phyloP scores from a whole-genome alignment of 2,113 vertebrate genomes.

The Corythornis madagascariensis region DNA sequence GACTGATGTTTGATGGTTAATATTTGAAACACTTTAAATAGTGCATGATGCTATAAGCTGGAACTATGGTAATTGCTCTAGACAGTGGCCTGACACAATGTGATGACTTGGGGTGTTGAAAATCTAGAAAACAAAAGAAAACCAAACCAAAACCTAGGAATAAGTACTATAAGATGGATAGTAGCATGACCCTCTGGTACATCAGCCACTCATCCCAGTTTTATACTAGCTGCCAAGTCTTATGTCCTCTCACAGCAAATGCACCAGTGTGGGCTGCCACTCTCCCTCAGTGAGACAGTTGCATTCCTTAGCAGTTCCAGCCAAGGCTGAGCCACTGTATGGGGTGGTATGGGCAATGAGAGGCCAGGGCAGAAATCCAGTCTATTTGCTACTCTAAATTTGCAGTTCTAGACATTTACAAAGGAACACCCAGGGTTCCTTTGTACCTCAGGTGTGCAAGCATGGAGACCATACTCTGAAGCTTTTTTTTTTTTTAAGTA shows the following conservation, averaged over 20 bases:
- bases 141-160: not conserved
- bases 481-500: not conserved
- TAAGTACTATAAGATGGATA: not conserved
- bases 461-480: not conserved
- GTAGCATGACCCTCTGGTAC: rapidly evolving
- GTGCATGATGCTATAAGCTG: not conserved
- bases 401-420: not conserved
- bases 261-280: rapidly evolving
- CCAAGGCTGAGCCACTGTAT: not conserved
- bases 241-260: rapidly evolving
- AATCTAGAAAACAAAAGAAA: not conserved
- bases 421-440: not conserved
- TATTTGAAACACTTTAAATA: slow-evolving; percentile 13
- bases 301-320: not conserved
- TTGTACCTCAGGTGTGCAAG: not conserved
- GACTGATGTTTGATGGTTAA: not conserved
- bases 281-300: not conserved
- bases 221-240: not conserved
- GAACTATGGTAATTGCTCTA: not conserved
- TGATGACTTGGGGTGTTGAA: not conserved
- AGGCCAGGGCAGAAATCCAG: not conserved
- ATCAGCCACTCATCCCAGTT: not conserved
- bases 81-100: not conserved
- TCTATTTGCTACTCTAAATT: not conserved
- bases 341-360: not conserved